These are phyloP conservation scores for Grammomys dolichurus DNA, from an alignment of 2,113 vertebrate species.

Conservation along the genomic window DNA sequence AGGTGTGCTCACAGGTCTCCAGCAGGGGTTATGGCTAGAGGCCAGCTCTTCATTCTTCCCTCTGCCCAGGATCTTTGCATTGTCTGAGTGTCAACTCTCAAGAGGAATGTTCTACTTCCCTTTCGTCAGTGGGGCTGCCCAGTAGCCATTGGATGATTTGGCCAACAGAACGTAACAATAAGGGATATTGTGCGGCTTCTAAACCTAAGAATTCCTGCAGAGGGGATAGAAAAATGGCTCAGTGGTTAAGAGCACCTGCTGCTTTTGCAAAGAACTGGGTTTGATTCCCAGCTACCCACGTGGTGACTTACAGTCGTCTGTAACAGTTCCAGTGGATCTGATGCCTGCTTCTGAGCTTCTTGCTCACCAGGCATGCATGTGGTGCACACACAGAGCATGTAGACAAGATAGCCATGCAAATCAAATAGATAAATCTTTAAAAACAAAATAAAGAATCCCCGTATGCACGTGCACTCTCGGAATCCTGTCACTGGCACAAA, in stretches of 20 bases:
- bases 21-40: neutral
- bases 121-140: neutral
- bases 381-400: neutral
- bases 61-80: neutral
- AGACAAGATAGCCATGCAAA: neutral
- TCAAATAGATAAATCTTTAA: neutral
- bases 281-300: neutral
- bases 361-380: neutral
- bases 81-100: neutral
- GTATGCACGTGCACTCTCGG: neutral
- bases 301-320: neutral
- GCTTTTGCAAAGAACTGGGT: neutral
- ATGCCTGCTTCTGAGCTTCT: neutral
- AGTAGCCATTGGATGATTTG: neutral
- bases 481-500: neutral
- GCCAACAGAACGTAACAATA: neutral
- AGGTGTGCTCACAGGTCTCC: neutral
- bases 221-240: neutral
- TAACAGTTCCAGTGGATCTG: neutral
- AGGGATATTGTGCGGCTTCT: neutral
- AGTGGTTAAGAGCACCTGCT: neutral
- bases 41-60: neutral
- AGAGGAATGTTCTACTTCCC: neutral
- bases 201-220: constrained; percentile 12
- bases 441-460: neutral